Percentiles rank a stretch among this genome's conserved stretches.
Evolutionary conservation across 2,113 vertebrate genomes (phyloP).

Genomic region (Hippocampus zosterae): DNA sequence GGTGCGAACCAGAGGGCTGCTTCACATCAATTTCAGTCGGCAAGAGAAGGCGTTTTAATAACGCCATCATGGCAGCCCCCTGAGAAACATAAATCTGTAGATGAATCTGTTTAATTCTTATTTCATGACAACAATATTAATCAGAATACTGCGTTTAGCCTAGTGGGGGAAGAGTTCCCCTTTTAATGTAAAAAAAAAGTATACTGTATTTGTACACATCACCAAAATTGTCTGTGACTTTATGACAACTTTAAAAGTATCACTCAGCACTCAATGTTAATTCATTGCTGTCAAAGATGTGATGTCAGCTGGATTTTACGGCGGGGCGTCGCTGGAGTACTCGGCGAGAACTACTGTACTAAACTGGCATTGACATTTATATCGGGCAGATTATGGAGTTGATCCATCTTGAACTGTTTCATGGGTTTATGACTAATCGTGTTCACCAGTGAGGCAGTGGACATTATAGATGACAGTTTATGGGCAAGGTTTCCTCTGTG

Average conservation of each 20-base stretch:
- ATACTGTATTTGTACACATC: slow-evolving; percentile 5
- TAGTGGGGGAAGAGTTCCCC: too few species aligned
- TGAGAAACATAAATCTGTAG: too few species aligned
- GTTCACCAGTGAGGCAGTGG: not conserved
- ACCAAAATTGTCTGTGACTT: slow-evolving; percentile 18
- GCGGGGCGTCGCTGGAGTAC: slow-evolving; percentile 10
- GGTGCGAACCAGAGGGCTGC: too few species aligned
- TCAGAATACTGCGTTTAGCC: too few species aligned
- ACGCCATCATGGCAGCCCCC: too few species aligned
- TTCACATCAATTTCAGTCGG: too few species aligned
- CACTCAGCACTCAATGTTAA: slow-evolving; percentile 37
- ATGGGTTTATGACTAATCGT: not conserved
- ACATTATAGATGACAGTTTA: not conserved
- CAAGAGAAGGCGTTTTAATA: too few species aligned
- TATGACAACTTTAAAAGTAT: slow-evolving; percentile 24
- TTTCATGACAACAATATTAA: too few species aligned
- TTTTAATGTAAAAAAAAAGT: too few species aligned
- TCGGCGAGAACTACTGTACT: slow-evolving; percentile 3
- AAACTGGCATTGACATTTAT: not conserved
- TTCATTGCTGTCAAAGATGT: slow-evolving; percentile 50
- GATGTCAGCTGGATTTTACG: slow-evolving; percentile 56
- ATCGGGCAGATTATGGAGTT: not conserved
- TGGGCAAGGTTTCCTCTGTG: not conserved
- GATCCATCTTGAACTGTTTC: not conserved
- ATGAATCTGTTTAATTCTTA: too few species aligned